Evolutionary conservation across 2,888 invertebrate species (phyloP), one percentile per base, ranked within the genome.

Genomic region (Lithophane socia): DNA sequence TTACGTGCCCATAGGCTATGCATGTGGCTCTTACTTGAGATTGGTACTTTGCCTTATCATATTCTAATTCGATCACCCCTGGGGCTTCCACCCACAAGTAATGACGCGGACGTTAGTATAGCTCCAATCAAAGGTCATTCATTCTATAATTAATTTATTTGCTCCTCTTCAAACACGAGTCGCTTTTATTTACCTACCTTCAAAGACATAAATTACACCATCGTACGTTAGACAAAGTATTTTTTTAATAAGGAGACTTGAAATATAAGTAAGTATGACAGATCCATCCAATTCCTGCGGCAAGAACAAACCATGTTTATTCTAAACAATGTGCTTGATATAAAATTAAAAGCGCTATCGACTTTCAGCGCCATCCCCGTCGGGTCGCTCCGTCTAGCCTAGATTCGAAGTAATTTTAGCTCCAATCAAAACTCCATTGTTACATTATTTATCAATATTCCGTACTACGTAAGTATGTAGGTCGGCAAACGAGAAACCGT

Each of bases 401-500:
- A 80, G 73, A 79, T 83, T 60, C 60, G 61, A 82, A 68, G 82
- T 82, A 49, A 84, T 75, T 85, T 77, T 75, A 77, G 69, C 65
- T 70, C 67, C 66, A 81, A 85, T 85, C 74, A 77, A 75, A 77
- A 56, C 69, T 77, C 69, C 44, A 85, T 84, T 82, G 75, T 85
- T 73, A 73, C 37, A 73, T 82, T 77, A 82, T 82, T 74, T 85
- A 77, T 84, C 85, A 73, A 82, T 82, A 77, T 52, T 65, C 67
- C 24, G 81, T 70, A 42, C 56, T 61, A 37, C 61, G 24, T 44
- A 60, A 61, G 65, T 70, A 82, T 82, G 77, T 82, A 71, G 80
- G 77, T 75, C 73, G 64, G 44, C 52, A 67, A 75, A 83, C 52
- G 24, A 75, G 81, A 70, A 84, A 82, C 82, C 75, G 77, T 85